A percentile compares a stretch with the other conserved stretches of the same genome.
phyloP scores from a whole-genome alignment of 1,140 invertebrate genomes.

The Musca vetustissima region DNA sequence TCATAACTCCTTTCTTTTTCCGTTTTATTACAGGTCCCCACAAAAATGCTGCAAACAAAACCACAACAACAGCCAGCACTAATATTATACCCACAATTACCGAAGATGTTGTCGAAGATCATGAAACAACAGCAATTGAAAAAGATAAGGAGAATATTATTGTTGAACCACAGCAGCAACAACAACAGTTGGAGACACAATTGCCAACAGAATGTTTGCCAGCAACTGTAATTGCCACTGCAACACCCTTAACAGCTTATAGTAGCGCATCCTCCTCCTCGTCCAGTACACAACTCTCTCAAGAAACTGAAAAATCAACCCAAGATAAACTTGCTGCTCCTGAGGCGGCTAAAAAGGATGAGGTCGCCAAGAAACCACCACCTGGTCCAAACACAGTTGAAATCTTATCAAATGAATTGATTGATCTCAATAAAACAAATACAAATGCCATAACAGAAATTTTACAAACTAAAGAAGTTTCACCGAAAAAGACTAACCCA shows the following conservation, averaged over 20 bases:
- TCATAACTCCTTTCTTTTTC: too few species aligned
- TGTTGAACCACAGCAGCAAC: neutral
- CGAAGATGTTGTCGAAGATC: slow-evolving; percentile 7
- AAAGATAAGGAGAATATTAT: slow-evolving; percentile 3
- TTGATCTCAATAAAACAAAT: slow-evolving; percentile 15
- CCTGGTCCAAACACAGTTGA: neutral
- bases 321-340: neutral
- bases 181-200: neutral
- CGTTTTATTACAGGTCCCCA: too few species aligned
- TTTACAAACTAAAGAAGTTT: slow-evolving; percentile 25
- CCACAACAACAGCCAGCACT: neutral
- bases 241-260: neutral
- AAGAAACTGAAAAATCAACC: neutral
- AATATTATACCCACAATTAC: slow-evolving; percentile 5
- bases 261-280: too few species aligned
- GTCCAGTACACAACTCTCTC: too few species aligned
- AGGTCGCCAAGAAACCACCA: neutral
- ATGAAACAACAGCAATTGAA: neutral
- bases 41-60: neutral
- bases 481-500: slow-evolving; percentile 25
- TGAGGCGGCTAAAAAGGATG: neutral
- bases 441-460: slow-evolving; percentile 3
- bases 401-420: neutral
- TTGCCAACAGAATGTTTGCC: neutral
- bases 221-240: neutral